Conservation (phyloP, 2,888 invertebrate species). For the Ephialtes manifestator region DNA sequence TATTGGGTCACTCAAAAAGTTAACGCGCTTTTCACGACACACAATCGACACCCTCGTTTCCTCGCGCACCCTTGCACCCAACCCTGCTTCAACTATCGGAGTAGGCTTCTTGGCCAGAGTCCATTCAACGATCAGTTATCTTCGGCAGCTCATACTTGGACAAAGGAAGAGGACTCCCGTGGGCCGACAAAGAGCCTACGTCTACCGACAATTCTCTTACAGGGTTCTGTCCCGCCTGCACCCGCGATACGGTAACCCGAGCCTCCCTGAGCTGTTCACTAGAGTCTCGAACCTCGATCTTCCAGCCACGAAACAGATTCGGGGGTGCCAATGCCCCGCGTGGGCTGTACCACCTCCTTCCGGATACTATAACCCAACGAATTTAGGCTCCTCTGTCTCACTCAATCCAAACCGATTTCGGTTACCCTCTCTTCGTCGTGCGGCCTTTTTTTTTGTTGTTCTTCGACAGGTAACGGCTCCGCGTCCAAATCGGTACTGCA, state of each 20-base stretch:
- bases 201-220: slow-evolving; percentile 32
- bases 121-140: slow-evolving; percentile 60
- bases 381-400: slow-evolving; percentile 9
- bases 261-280: slow-evolving; percentile 5
- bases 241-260: slow-evolving; percentile 51
- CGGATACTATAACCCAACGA: slow-evolving; percentile 2
- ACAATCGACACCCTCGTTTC: slow-evolving; percentile 15
- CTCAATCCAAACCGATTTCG: slow-evolving; percentile 6
- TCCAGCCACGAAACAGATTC: slow-evolving; percentile 25
- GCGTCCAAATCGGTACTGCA: not conserved
- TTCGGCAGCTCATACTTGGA: slow-evolving; percentile 48
- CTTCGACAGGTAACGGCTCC: not conserved
- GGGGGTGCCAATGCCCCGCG: slow-evolving; percentile 36
- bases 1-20: slow-evolving; percentile 51
- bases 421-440: slow-evolving; percentile 8
- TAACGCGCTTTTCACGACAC: slow-evolving; percentile 55
- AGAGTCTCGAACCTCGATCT: not conserved
- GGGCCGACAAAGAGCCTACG: slow-evolving; percentile 48
- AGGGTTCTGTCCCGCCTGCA: slow-evolving; percentile 10
- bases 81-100: not conserved
- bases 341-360: slow-evolving; percentile 11
- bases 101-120: slow-evolving; percentile 27
- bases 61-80: slow-evolving; percentile 18
- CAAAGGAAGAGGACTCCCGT: slow-evolving; percentile 44
- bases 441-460: slow-evolving; percentile 8